A percentile compares a stretch with the other conserved stretches of the same genome.
These are phyloP conservation scores for Dinoponera quadriceps DNA, from an alignment of 1,140 invertebrate species.

Conservation along the genomic window DNA sequence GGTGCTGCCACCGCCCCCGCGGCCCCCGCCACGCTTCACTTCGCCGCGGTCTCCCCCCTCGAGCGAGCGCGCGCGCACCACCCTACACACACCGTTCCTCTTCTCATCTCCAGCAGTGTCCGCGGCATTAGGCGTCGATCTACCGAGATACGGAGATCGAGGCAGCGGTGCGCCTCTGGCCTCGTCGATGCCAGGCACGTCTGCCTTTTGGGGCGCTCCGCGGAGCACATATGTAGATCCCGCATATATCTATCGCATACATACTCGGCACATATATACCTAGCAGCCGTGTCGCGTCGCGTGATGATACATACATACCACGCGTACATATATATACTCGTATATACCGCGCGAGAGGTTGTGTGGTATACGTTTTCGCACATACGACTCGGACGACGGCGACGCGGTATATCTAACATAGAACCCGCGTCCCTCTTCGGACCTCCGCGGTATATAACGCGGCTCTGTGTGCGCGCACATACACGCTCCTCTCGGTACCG, in stretches of 20 bases:
- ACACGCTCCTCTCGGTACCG: constrained; percentile 39
- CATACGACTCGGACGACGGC: constrained; percentile 58
- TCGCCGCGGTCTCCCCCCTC: constrained; percentile 11
- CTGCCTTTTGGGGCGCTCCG: constrained; percentile 81
- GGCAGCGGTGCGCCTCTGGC: constrained; percentile 74
- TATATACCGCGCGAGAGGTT: constrained; percentile 32
- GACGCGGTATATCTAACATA: constrained; percentile 61
- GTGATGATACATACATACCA: constrained; percentile 37
- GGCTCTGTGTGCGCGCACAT: constrained; percentile 54
- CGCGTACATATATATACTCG: constrained; percentile 35
- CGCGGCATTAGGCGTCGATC: constrained; percentile 79
- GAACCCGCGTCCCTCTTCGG: constrained; percentile 5
- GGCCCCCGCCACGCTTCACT: constrained; percentile 24
- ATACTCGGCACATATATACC: neutral
- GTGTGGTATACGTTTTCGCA: constrained; percentile 44
- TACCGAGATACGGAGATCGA: constrained; percentile 75
- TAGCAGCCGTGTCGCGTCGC: too few species aligned
- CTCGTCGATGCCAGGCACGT: constrained; percentile 84
- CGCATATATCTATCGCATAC: constrained; percentile 41
- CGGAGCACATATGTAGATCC: constrained; percentile 57
- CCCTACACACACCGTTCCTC: constrained; percentile 56
- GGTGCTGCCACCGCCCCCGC: constrained; percentile 51
- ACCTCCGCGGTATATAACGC: constrained; percentile 59
- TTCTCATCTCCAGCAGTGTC: constrained; percentile 67
- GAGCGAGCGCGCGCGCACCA: constrained; percentile 30